Conservation (phyloP, 2,113 vertebrate genomes). For the Hassar affinis region DNA sequence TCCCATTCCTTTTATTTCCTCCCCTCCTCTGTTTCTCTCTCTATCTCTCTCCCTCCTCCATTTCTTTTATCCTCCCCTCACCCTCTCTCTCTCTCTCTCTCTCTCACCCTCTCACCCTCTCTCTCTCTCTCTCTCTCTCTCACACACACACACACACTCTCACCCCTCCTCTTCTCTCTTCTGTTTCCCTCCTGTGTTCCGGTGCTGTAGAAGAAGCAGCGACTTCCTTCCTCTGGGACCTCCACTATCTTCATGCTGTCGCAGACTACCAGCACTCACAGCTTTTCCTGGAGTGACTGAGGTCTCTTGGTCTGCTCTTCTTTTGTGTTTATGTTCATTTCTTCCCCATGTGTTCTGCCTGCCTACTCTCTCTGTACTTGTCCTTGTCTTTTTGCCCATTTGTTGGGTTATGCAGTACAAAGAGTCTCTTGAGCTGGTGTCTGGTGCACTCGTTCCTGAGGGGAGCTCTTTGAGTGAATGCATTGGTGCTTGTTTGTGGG, state of each 20-base stretch:
- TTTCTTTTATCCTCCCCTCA: not conserved
- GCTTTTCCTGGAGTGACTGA: conserved; percentile 99
- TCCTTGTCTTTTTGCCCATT: conserved; percentile 33
- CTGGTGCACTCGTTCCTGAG: not conserved
- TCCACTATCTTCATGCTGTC: conserved; percentile 99
- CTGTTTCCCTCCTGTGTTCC: conserved; percentile 62
- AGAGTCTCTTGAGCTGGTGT: not conserved
- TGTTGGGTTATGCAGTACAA: not conserved
- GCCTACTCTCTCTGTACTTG: conserved; percentile 47
- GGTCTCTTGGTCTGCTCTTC: conserved; percentile 82
- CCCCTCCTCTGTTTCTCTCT: too few relatives aligned
- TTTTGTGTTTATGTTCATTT: conserved; percentile 45
- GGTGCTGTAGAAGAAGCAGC: conserved; percentile 88
- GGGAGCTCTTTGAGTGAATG: not conserved
- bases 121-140: not conserved
- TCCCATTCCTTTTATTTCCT: not conserved
- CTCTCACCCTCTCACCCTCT: not conserved
- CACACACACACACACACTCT: too few relatives aligned
- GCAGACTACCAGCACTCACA: conserved; percentile 98
- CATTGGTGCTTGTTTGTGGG: not conserved
- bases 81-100: not conserved
- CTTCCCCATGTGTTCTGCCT: conserved; percentile 59
- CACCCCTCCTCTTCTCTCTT: conserved; percentile 29
- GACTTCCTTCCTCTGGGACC: conserved; percentile 97
- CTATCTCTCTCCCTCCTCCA: not conserved